Evolutionary conservation across 1,140 invertebrate species (phyloP), one percentile per base, ranked within the genome.

Genomic region (Bathynomus jamesi): DNA sequence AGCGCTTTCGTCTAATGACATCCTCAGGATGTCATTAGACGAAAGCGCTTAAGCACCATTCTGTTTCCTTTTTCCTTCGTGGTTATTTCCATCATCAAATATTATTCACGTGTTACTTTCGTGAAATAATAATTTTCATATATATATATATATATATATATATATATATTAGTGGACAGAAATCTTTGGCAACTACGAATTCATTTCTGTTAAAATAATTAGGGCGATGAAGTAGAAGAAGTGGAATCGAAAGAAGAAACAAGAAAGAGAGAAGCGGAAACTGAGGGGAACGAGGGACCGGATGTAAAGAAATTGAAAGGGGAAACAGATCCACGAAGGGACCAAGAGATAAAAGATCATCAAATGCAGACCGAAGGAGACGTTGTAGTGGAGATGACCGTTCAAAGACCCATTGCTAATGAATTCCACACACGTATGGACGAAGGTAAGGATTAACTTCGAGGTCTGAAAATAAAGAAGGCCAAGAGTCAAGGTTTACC

Each of bases 311-410:
- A 74, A 11, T 61, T 75, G 69, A 32, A 64, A 32, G 77, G 76
- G 11, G 78, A 80, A 70, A 75, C 81, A 53, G 77, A 71, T 27
- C 70, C 72, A 40, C 74, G 69, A 29, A 74, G 65, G 28, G 77
- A 79, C 25, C n/a, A n/a, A n/a, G n/a, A n/a, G n/a, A n/a, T n/a
- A n/a, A n/a, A n/a, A n/a, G 78, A 81, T 1, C 76, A 82, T 60
- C 73, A 80, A 27, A 77, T 90, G 29, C 87, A 91, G 71, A 83
- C 93, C 13, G 91, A 93, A 77, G 93, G 92, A 10, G 91, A 94
- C 65, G 81, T 82, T 17, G 84, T 92, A 0, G 71, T 83, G 24
- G 95, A 93, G 0, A 78, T 82, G 65, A 87, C 80, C 4, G 91
- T 89, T 13, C 80, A 85, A 0, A 83, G 93, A 74, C 88, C 87